phyloP scores from a whole-genome alignment of 1,140 invertebrate species.

The Drosophila ananassae region DNA sequence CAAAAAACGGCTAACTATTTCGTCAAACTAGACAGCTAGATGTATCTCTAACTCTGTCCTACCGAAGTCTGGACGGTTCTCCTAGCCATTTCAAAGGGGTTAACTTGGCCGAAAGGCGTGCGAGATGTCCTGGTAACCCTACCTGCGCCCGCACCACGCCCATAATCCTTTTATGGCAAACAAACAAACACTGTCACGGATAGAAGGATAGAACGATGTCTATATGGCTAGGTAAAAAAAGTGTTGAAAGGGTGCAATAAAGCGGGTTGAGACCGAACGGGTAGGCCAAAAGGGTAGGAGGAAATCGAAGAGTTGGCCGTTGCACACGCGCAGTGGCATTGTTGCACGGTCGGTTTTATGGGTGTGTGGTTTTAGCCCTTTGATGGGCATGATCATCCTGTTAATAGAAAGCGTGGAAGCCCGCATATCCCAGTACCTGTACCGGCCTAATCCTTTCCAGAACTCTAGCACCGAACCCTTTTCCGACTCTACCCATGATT shows the following conservation, averaged over 20 bases:
- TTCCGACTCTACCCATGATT: constrained; percentile 30
- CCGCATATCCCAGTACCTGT: constrained; percentile 26
- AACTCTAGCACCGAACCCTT: constrained; percentile 46
- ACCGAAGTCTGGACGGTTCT: background rate
- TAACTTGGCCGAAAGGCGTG: constrained; percentile 54
- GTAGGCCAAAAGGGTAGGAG: constrained; percentile 1
- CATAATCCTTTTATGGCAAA: constrained; percentile 83
- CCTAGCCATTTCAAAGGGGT: constrained; percentile 52
- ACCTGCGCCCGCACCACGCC: constrained; percentile 67
- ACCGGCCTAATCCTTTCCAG: constrained; percentile 40
- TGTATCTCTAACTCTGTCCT: background rate
- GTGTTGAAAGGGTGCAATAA: constrained; percentile 69
- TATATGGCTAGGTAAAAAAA: constrained; percentile 64
- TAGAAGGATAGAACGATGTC: constrained; percentile 2
- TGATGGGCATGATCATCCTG: constrained; percentile 83
- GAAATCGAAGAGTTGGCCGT: constrained; percentile 10
- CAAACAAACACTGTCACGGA: constrained; percentile 75
- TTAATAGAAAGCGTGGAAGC: constrained; percentile 75
- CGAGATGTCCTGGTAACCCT: constrained; percentile 35
- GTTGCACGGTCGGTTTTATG: constrained; percentile 81
- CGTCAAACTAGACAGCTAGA: background rate
- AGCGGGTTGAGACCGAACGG: constrained; percentile 55
- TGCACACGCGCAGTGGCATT: constrained; percentile 69
- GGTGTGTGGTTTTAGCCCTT: constrained; percentile 84
- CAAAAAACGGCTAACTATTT: background rate